Evolutionary conservation across 2,888 invertebrate genomes (phyloP), one percentile per base, ranked within the genome.

Genomic region (Phrixothrix hirtus): DNA sequence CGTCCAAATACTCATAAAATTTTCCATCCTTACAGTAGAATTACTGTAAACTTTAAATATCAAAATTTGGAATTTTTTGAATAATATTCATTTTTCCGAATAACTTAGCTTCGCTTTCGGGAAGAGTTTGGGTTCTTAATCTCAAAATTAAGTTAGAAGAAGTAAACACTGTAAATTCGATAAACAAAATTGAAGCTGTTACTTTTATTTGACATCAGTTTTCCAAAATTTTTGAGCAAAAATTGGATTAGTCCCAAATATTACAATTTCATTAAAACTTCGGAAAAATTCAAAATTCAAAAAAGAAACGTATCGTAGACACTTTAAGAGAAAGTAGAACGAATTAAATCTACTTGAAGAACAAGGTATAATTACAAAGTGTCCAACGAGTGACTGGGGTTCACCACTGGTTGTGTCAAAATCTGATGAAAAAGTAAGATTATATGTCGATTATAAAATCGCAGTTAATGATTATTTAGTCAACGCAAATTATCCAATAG

Each of bases 271-370:
- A 1, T 26, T 62, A 9, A 43, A 59, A 30, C 30, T 67, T 4
- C 27, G 61, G 9, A 59, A 64, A 27, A 55, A 57, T 4, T 60
- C 66, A 3, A 58, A 41, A 46, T 63, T 64, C 14, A n/a, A n/a
- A 21, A 11, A 31, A 32, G 26, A 2, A 15, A 4, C 1, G 7
- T 7, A 10, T 1, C 16, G 14, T 9, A 14, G 16, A 4, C 16
- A n/a, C n/a, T n/a, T n/a, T n/a, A n/a, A n/a, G n/a, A n/a, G n/a
- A n/a, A n/a, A n/a, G n/a, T n/a, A n/a, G n/a, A n/a, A 13, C 2
- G 34, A 34, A 11, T 10, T 34, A 14, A 17, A 16, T 1, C 5
- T 7, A 4, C 9, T 34, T 2, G 34, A 2, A 34, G 14, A 10
- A 5, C 34, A n/a, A 2, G 4, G 11, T 2, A 5, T 13, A n/a